Evolutionary conservation across 2,797 vertebrate genomes (phyloP), one percentile per base, ranked within the genome.

Genomic region (Heteromormyrus szaboi): DNA sequence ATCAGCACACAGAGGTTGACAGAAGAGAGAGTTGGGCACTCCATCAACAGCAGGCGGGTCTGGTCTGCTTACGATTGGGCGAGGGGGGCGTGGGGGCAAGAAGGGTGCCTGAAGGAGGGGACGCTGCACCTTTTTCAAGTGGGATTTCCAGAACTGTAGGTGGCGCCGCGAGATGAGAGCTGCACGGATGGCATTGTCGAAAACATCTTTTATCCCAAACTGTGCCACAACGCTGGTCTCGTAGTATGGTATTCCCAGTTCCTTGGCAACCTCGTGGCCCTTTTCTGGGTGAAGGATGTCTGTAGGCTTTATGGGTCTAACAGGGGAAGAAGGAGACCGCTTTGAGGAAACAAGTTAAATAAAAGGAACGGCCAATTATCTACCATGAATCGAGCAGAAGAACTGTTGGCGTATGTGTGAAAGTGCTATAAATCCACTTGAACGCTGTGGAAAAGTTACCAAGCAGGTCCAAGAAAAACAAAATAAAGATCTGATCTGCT

Each of bases 81-180:
- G 96, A 0, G 97, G 97, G 0, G 97, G 97, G 4, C 96, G 96
- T 8, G 97, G 97, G 50, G 97, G 97, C 89, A 97, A 93, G 92
- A 97, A 98, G 0, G 97, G 97, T 0, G 96, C 97, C 92, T 98
- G 97, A 50, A 98, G 96, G 76, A 98, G 93, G 0, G 97, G 97
- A 9, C 96, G 95, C 92, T 97, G 97, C 90, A 97, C 97, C 89
- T 96, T 98, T 92, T 97, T 97, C 88, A 98, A 91, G 92, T 98
- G 97, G 0, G 97, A 98, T 92, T 98, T 98, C 97, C 97, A 98
- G 94, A 98, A 98, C 93, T 98, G 97, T 72, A 98, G 94, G 93
- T 98, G 97, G 4, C 97, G 96, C 12, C 97, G 96, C 12, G 97
- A 97, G 91, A 98, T 97, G 90, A 98, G 97, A 8, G 97, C 97